Base-by-base conservation (phyloP, 2,797 vertebrate species). In the Crax fasciolata region DNA sequence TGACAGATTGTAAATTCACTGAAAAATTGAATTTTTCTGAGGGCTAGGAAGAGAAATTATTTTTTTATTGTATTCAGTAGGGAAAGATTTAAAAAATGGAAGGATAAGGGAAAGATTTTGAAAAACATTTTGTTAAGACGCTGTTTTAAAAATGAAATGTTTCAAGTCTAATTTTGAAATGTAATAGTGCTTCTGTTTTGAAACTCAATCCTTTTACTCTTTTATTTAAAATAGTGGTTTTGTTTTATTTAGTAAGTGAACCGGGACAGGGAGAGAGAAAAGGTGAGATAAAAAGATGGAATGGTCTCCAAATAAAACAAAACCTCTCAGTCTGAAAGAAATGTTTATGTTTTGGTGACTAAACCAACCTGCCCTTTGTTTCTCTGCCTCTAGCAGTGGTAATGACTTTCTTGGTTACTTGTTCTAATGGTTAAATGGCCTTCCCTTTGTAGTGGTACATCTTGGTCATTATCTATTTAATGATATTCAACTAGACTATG, bases 381-480 rank as follows among this genome's bases (percentile, higher is more conserved):
- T 74, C 32, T 71, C 10, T 38, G 71, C 30, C 20, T 59, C 2
- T 21, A 55, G 5, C 20, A 12, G 12, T 23, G 9, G 4, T 74
- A 81, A 57, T 67, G 14, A 67, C 43, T 88, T 91, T 62, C n/a
- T 68, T 67, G 39, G 20, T 78, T 93, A 75, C 17, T 76, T 76
- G 25, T 72, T 90, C 30, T 12, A 43, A 23, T 35, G 28, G 23
- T 73, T 75, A 71, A 68, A 74, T 80, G 11, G 1, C 35, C 80
- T 88, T 76, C 41, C 28, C 90, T 9, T 65, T 90, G 15, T 75
- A 59, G 82, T 68, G 82, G n/a, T 93, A 11, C 28, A 54, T 81
- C 51, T 91, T 71, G 59, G 30, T 84, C 48, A 51, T 74, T 63
- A 87, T 35, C 67, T 82, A n/a, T 90, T 96, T 84, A 87, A 90